Base-by-base conservation (phyloP, 2,797 vertebrate species). In the Myripristis jacobus region DNA sequence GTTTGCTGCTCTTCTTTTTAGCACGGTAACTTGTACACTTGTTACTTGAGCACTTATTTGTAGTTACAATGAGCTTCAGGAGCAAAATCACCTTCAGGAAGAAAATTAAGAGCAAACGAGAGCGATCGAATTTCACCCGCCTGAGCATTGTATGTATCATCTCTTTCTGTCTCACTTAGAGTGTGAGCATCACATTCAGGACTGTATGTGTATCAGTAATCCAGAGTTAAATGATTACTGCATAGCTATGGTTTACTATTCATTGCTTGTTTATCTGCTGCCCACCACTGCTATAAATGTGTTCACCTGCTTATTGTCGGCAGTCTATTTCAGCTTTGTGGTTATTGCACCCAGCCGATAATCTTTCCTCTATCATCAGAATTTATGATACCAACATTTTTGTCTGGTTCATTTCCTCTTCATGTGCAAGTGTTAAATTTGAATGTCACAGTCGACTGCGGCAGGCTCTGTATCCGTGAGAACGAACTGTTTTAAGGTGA, bases 91-190 rank as follows among this genome's bases (percentile, higher is more conserved):
- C 92, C 82, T 95, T 98, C 86, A 90, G 96, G 91, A 98, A 67
- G 93, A 98, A 94, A 92, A 89, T 89, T 27, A 95, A 91, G 82
- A 94, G 91, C 85, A 94, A 95, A 85, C 91, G 94, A 66, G 92
- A 94, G 41, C 94, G 87, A 77, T 91, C 92, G 82, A 93, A 93
- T 88, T 94, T 95, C 88, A 92, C 84, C 78, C 95, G 93, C 60
- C 84, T 97, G 79, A 96, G 94, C 84, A 95, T 95, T 69, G 98
- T 99, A 96, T 84, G 98, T 98, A 96, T 94, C 53, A 3, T 73
- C 31, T 81, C 24, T 68, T 47, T 76, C 19, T 70, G 16, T 77
- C 43, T 64, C n/a, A 50, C 29, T 16, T 44, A 18, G 41, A 46
- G 10, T n/a, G 16, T 53, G 27, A 53, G 4, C 43, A 51, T 56